phyloP scores from a whole-genome alignment of 1,140 invertebrate genomes.

The Tribolium castaneum region DNA sequence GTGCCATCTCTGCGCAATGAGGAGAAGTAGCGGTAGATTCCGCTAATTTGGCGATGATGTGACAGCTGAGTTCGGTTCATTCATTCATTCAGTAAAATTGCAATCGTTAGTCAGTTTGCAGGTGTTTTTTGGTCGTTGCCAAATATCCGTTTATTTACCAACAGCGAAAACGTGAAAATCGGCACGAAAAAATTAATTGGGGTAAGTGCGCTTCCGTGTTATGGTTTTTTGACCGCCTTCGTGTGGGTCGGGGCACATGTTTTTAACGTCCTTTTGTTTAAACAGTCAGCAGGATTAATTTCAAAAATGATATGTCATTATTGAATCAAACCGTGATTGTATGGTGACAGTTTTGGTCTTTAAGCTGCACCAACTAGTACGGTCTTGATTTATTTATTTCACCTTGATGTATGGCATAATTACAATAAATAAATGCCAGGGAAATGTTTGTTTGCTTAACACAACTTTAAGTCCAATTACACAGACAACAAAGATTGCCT shows the following conservation, averaged over 20 bases:
- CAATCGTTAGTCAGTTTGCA: conserved; percentile 13
- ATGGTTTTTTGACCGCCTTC: not conserved
- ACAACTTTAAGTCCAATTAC: not conserved
- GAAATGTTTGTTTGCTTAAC: conserved; percentile 12
- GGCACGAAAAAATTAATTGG: not conserved
- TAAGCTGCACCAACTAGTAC: not conserved
- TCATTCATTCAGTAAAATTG: conserved; percentile 34
- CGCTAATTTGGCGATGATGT: not conserved
- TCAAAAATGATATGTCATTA: conserved; percentile 21
- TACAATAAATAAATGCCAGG: conserved; percentile 26
- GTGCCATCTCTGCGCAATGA: not conserved
- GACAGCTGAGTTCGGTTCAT: conserved; percentile 9
- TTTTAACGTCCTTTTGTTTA: conserved; percentile 29
- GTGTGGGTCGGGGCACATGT: conserved; percentile 9
- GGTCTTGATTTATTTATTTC: conserved; percentile 26
- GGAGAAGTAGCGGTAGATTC: not conserved
- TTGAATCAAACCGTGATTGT: conserved; percentile 5
- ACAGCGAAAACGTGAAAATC: not conserved
- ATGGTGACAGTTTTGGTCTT: conserved; percentile 3
- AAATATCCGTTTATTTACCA: not conserved
- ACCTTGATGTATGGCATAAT: conserved; percentile 22
- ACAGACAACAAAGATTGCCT: not conserved
- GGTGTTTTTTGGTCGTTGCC: conserved; percentile 29
- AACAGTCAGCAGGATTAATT: conserved; percentile 9
- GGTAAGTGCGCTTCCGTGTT: not conserved